A percentile compares a stretch with the other conserved stretches of the same genome.
Evolutionary conservation across 2,888 invertebrate genomes (phyloP).

Genomic region (Cancer borealis): DNA sequence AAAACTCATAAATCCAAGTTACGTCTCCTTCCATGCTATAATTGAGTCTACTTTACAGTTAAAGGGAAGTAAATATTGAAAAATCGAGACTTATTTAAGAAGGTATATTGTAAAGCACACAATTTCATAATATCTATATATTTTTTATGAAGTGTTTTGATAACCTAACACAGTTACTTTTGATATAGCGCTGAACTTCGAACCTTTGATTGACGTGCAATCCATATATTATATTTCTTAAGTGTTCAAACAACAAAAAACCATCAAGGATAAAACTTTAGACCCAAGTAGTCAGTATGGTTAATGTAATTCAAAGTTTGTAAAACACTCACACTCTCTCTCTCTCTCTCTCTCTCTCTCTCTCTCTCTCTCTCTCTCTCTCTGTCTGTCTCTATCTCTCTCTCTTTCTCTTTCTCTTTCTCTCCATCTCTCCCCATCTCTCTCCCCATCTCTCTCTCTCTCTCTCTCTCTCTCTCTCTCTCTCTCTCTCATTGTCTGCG

Average conservation of each 20-base stretch:
- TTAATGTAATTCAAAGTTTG: background rate
- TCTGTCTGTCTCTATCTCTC: slow-evolving; percentile 22
- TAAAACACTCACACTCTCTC: background rate
- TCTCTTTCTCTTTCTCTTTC: background rate
- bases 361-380: slow-evolving; percentile 11
- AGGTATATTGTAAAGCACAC: too few relatives aligned
- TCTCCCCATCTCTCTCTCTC: background rate
- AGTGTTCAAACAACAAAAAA: too few relatives aligned
- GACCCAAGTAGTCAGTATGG: background rate
- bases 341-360: slow-evolving; percentile 17
- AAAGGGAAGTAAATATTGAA: too few relatives aligned
- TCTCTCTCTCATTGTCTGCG: background rate
- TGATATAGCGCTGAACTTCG: too few relatives aligned
- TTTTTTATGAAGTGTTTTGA: background rate
- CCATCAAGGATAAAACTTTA: background rate
- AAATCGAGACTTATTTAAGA: too few relatives aligned
- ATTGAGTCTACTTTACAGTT: too few relatives aligned
- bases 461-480: slow-evolving; percentile 35
- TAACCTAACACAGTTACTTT: background rate
- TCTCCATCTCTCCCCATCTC: background rate
- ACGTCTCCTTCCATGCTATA: too few relatives aligned
- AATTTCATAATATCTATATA: too few relatives aligned
- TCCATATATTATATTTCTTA: too few relatives aligned
- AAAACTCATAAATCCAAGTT: too few relatives aligned
- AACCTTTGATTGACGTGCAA: too few relatives aligned